Evolutionary conservation across 30 jellyfish, hydroid and myxozoan species (phyloP), one percentile per base, ranked within the genome.

Genomic region (Rhopilema esculentum): DNA sequence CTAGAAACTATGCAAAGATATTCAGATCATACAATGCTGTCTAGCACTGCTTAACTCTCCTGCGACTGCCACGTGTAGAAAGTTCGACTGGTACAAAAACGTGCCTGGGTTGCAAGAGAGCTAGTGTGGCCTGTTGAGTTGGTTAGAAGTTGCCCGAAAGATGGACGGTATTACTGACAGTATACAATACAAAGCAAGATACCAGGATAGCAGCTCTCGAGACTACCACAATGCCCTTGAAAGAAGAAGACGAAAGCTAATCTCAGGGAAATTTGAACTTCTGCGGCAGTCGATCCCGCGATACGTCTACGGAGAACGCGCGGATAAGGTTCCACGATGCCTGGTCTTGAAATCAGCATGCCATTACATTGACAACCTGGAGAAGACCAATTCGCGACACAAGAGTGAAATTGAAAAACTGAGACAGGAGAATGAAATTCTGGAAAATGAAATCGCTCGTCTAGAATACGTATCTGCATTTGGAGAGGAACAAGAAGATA

Each of bases 201-300:
- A 23, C 0, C 23, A 16, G 31, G 77, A 52, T 7, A 26, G 78
- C n/a, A 78, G 66, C 31, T 78, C 88, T 23, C 61, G 97, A 32
- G 97, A 89, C 64, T 89, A 89, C 53, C 97, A 89, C 88, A 89
- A 89, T 53, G 97, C 87, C 20, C 69, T 89, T 28, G 97, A 89
- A 68, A 49, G 97, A 32, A 73, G 79, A 70, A 49, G 97, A 20
- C 82, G 97, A 28, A 69, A 69, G 66, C 27, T 89, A 50, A 89
- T 89, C 8, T 89, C 97, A 0, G 83, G 88, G 21, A 80, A 81
- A 57, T 89, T 89, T 64, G 88, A 67, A 23, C 66, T 79, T 24
- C 76, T 89, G 23, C 72, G 70, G 71, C 40, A 80, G 62, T 89
- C 87, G 16, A 72, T 89, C 15, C 97, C 97, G 32, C 65, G 49